A percentile compares a stretch with the other conserved stretches of the same genome.
These are phyloP conservation scores for Hyalella azteca DNA, from an alignment of 2,888 invertebrate genomes.

Conservation along the genomic window DNA sequence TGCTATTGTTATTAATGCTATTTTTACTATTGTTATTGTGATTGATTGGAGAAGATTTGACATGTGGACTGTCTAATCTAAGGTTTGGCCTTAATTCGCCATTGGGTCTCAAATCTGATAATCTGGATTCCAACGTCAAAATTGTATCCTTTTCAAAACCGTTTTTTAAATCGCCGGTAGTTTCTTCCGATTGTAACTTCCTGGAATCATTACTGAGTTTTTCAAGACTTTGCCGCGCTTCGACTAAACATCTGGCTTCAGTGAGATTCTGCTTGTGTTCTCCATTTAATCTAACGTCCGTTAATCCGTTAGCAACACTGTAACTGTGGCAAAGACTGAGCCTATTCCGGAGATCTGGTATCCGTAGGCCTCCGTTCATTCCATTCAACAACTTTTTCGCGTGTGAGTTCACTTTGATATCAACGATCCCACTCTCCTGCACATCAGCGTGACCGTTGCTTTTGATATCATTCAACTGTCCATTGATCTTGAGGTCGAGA, in stretches of 20 bases:
- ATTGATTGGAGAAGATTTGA: neutral
- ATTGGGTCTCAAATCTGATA: neutral
- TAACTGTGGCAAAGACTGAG: neutral
- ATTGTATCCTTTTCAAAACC: neutral
- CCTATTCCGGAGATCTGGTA: slow-evolving; percentile 26
- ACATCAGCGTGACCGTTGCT: neutral
- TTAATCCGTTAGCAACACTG: neutral
- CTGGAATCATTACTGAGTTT: neutral
- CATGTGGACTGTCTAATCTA: neutral
- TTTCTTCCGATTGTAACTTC: neutral
- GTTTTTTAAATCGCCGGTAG: neutral
- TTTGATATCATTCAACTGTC: neutral
- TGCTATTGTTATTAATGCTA: slow-evolving; percentile 21
- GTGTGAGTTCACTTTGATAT: neutral
- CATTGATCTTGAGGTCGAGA: neutral
- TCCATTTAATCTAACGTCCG: neutral
- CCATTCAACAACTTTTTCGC: slow-evolving; percentile 7
- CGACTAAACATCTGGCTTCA: neutral
- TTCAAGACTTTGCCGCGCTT: neutral
- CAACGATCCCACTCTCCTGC: neutral
- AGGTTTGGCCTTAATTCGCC: neutral
- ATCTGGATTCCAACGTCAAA: neutral
- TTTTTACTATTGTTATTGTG: slow-evolving; percentile 31
- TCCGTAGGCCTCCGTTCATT: neutral
- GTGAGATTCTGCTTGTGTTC: neutral